phyloP scores from a whole-genome alignment of 1,140 invertebrate genomes.

The Cotesia vestalis region DNA sequence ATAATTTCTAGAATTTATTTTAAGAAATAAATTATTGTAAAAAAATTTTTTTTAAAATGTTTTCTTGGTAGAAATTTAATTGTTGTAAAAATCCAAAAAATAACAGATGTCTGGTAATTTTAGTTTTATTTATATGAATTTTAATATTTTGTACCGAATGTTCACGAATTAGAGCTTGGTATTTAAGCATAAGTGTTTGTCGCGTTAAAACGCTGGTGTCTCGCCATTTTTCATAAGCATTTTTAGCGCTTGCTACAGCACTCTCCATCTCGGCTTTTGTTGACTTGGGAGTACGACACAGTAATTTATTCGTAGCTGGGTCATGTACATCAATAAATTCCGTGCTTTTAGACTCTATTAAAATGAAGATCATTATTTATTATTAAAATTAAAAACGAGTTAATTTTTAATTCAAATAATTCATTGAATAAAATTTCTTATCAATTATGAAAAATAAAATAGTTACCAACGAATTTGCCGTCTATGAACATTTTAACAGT shows the following conservation, averaged over 20 bases:
- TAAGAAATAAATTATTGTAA: no score
- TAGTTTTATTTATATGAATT: not conserved
- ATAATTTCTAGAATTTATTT: constrained; percentile 4
- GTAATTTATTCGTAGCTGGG: constrained; percentile 89
- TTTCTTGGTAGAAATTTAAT: not conserved
- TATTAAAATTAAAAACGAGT: not conserved
- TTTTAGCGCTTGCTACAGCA: constrained; percentile 87
- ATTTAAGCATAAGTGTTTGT: constrained; percentile 96
- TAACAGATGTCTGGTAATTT: not conserved
- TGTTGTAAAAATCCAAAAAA: no score
- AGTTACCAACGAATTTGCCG: constrained; percentile 83
- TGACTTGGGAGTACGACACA: constrained; percentile 85
- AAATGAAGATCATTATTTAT: not conserved
- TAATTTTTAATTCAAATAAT: not conserved
- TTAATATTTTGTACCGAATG: constrained; percentile 72
- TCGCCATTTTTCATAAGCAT: constrained; percentile 87
- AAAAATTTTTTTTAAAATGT: constrained; percentile 3
- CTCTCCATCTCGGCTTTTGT: constrained; percentile 91
- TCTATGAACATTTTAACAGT: constrained; percentile 94
- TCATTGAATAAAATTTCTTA: constrained; percentile 15
- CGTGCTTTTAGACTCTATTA: constrained; percentile 83
- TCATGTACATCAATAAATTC: constrained; percentile 96
- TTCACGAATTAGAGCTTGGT: constrained; percentile 79
- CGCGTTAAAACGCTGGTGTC: constrained; percentile 91
- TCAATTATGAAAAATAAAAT: constrained; percentile 33